A percentile compares a stretch with the other conserved stretches of the same genome.
phyloP scores from a whole-genome alignment of 2,797 vertebrate species.

The Mionectes olivaceus region DNA sequence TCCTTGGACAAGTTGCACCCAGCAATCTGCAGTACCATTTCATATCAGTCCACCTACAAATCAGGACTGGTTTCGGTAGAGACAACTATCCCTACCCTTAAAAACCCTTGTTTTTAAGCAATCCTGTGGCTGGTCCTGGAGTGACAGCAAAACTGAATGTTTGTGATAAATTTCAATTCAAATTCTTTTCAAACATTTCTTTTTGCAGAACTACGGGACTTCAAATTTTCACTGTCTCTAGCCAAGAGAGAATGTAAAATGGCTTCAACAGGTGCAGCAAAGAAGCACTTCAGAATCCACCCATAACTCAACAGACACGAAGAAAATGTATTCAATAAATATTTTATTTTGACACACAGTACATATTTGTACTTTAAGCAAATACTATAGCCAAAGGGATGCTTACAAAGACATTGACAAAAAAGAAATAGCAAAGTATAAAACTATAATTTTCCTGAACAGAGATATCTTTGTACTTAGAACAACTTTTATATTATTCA shows the following conservation, averaged over 20 bases:
- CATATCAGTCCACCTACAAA: neutral
- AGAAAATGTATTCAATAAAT: conserved; percentile 54
- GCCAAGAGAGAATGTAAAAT: neutral
- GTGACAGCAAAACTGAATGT: neutral
- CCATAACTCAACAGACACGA: conserved; percentile 12
- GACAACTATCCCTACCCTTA: neutral
- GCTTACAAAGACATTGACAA: neutral
- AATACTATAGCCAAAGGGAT: conserved; percentile 44
- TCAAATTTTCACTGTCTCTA: neutral
- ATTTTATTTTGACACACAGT: conserved; percentile 56
- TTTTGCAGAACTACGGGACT: neutral
- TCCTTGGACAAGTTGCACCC: neutral
- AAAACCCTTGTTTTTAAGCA: neutral
- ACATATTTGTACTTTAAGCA: conserved; percentile 18
- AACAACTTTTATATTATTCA: neutral
- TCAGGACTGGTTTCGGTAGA: neutral
- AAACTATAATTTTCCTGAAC: conserved; percentile 15
- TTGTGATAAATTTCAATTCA: neutral
- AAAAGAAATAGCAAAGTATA: conserved; percentile 12
- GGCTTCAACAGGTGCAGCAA: conserved; percentile 22
- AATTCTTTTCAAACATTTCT: neutral
- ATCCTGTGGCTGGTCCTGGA: neutral
- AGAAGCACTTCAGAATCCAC: conserved; percentile 1
- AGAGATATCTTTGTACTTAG: neutral
- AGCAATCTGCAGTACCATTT: neutral